Evolutionary conservation across 1,140 invertebrate species (phyloP), one percentile per base, ranked within the genome.

Genomic region (Aplysia californica): DNA sequence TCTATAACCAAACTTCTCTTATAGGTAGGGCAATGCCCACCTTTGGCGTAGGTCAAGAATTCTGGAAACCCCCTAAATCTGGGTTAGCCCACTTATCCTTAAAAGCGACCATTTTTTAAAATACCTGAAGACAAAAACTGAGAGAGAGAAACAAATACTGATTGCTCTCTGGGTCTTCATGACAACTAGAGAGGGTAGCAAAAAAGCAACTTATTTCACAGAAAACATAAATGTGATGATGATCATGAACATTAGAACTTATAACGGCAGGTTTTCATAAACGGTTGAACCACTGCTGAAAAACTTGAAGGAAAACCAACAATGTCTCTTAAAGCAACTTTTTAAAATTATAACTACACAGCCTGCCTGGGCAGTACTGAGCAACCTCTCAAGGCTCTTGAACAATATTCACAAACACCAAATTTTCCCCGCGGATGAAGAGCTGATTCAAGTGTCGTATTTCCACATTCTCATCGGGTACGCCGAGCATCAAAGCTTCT

Each of bases 371-470:
- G n/a, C n/a, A n/a, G 3, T 58, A 3, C 5, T 61, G 29, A 6
- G 35, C 10, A 61, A 2, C 35, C n/a, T 33, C 15, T 35, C 33
- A 50, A 58, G 35, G 41, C 26, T 73, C 26, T 15, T 73, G 4
- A 39, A 73, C 31, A 20, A 73, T 73, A 26, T 31, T 39, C 31
- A 75, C 58, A 29, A 41, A 75, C n/a, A 75, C 72, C 20, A 75
- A n/a, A 55, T 75, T 75, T 10, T 75, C 72, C 35, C 72, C 72
- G 29, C 72, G 55, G 10, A 75, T 21, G 29, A 75, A 29, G 59
- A 75, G 2, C 72, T 75, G 72, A 55, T 66, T 65, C 26, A 65
- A 2, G 56, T 75, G 72, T 66, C 72, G 26, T 20, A 23, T 18
- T 2, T 31, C 1, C 10, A 75, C 59, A 66, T 75, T 75, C 23